phyloP scores from a whole-genome alignment of 2,113 vertebrate genomes.

The Trematocara macrostoma region DNA sequence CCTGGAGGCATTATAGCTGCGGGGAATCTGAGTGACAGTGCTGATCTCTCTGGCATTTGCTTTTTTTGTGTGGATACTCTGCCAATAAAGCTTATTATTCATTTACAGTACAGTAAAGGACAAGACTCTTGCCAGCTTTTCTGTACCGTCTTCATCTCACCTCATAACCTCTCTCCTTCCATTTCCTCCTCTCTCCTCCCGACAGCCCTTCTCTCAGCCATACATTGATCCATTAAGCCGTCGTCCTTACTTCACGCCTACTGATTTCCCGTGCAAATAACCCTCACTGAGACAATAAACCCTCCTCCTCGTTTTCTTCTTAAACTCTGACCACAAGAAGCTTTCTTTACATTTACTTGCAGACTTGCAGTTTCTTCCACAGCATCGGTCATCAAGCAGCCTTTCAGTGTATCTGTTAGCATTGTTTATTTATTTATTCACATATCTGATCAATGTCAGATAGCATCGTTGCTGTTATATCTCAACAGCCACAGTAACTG shows the following conservation, averaged over 20 bases:
- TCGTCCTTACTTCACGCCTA: not conserved
- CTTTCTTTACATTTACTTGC: not conserved
- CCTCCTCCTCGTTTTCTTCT: not conserved
- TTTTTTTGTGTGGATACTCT: not conserved
- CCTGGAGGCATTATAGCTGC: not conserved
- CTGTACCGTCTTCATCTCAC: not conserved
- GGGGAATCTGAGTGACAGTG: not conserved
- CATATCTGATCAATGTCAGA: not conserved
- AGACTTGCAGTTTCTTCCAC: not conserved
- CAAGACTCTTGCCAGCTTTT: not conserved
- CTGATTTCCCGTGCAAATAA: slow-evolving; percentile 14
- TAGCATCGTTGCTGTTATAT: not conserved
- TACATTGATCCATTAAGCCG: slow-evolving; percentile 27
- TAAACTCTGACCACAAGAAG: not conserved
- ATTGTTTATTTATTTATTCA: not conserved
- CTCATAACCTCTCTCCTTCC: not conserved
- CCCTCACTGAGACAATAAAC: not conserved
- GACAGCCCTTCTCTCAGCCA: not conserved
- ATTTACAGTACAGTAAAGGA: slow-evolving; percentile 10
- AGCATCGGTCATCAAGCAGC: not conserved
- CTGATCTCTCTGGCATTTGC: not conserved
- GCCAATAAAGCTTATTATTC: slow-evolving; percentile 5
- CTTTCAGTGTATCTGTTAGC: not conserved
- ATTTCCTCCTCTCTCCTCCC: not conserved
- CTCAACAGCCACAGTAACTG: not conserved